Evolutionary conservation across 2,888 invertebrate species (phyloP).

Genomic region (Sesia bembeciformis): DNA sequence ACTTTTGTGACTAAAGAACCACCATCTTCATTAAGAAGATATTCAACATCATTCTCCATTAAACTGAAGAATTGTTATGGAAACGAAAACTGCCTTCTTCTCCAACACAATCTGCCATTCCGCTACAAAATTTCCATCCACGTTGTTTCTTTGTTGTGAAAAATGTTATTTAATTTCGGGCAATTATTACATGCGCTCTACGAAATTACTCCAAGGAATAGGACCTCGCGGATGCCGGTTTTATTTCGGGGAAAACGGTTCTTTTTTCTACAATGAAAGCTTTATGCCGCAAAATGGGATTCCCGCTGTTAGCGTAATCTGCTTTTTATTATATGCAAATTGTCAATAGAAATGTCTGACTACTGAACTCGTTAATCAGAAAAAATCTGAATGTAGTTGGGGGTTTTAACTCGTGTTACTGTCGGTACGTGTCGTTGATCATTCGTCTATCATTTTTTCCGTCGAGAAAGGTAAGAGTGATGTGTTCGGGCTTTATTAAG

Average conservation of each 20-base stretch:
- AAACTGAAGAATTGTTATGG: constrained; percentile 46
- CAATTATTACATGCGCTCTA: constrained; percentile 71
- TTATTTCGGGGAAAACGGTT: constrained; percentile 44
- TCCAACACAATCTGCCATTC: constrained; percentile 43
- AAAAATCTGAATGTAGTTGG: too few relatives aligned
- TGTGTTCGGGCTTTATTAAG: constrained; percentile 54
- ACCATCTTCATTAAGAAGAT: constrained; percentile 29
- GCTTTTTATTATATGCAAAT: constrained; percentile 42
- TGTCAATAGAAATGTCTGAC: constrained; percentile 19
- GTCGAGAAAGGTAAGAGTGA: constrained; percentile 25
- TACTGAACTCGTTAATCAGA: not conserved
- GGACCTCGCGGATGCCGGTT: constrained; percentile 48
- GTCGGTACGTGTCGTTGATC: constrained; percentile 8
- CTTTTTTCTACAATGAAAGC: constrained; percentile 53
- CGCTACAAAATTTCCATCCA: constrained; percentile 49
- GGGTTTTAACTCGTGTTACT: constrained; percentile 7
- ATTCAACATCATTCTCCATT: constrained; percentile 45
- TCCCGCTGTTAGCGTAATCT: constrained; percentile 52
- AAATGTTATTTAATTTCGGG: constrained; percentile 69
- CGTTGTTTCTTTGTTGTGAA: constrained; percentile 64
- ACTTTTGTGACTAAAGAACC: constrained; percentile 3
- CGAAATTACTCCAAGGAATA: constrained; percentile 71
- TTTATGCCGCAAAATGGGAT: constrained; percentile 53
- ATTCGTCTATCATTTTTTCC: constrained; percentile 16
- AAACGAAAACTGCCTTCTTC: constrained; percentile 50